Evolutionary conservation across 1,140 invertebrate species (phyloP).

Genomic region (Nasonia longicornis): DNA sequence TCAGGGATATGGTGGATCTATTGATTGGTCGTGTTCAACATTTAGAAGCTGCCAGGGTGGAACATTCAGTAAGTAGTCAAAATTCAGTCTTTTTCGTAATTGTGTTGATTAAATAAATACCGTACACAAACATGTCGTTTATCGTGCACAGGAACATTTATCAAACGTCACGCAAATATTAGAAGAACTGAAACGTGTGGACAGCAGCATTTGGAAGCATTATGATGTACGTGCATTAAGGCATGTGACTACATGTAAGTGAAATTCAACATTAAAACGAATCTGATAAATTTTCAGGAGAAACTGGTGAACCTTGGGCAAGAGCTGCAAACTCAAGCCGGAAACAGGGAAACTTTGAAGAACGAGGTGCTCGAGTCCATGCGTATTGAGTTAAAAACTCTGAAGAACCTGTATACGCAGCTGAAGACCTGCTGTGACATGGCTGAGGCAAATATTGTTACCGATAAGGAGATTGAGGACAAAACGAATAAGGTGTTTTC

Average conservation of each 20-base stretch:
- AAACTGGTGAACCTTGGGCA: constrained; percentile 54
- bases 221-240: constrained; percentile 52
- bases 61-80: constrained; percentile 55
- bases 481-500: constrained; percentile 57
- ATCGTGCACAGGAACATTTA: constrained; percentile 48
- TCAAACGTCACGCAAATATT: constrained; percentile 51
- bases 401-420: constrained; percentile 55
- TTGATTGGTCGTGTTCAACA: constrained; percentile 53
- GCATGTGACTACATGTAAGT: not conserved
- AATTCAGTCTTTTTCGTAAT: constrained; percentile 6
- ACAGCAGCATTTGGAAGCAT: constrained; percentile 47
- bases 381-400: constrained; percentile 57
- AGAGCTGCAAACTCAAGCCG: constrained; percentile 48
- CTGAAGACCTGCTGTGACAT: constrained; percentile 60
- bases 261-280: not conserved
- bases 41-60: constrained; percentile 52
- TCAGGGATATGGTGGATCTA: constrained; percentile 49
- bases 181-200: constrained; percentile 46
- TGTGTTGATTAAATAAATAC: not conserved
- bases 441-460: constrained; percentile 28
- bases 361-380: constrained; percentile 54
- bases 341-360: constrained; percentile 42
- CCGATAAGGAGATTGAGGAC: constrained; percentile 54
- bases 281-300: constrained; percentile 46
- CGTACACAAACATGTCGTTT: not conserved